Evolutionary conservation across 2,888 invertebrate genomes (phyloP).

Genomic region (Callosobruchus maculatus): DNA sequence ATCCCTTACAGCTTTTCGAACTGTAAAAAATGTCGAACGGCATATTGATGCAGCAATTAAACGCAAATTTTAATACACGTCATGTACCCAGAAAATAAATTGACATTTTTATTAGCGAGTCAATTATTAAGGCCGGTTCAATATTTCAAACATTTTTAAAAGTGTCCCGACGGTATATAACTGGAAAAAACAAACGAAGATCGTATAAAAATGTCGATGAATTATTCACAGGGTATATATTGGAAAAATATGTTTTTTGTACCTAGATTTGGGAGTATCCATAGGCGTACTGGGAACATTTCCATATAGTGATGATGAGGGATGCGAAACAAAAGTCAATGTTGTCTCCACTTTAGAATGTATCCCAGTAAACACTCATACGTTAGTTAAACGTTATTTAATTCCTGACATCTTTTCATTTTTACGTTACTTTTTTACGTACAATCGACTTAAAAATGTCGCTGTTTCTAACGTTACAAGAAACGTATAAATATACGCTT

Average conservation of each 20-base stretch:
- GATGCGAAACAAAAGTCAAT: too few relatives aligned
- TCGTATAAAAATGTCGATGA: not conserved
- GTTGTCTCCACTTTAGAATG: too few relatives aligned
- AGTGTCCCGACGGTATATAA: not conserved
- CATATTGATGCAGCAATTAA: not conserved
- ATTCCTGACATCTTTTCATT: too few relatives aligned
- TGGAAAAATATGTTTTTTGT: not conserved
- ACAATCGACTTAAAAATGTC: too few relatives aligned
- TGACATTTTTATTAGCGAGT: conserved; percentile 18
- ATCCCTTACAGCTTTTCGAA: not conserved
- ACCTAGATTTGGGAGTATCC: not conserved
- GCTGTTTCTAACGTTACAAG: too few relatives aligned
- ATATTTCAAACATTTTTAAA: conserved; percentile 8
- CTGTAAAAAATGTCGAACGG: not conserved
- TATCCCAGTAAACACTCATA: too few relatives aligned
- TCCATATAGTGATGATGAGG: not conserved
- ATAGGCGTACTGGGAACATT: not conserved
- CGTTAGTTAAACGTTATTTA: too few relatives aligned
- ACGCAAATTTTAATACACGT: conserved; percentile 3
- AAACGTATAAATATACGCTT: too few relatives aligned
- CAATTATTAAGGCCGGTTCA: conserved; percentile 8
- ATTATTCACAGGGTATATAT: not conserved
- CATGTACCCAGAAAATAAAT: conserved; percentile 14
- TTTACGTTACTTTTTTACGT: too few relatives aligned
- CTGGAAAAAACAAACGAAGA: not conserved